Base-by-base conservation (phyloP, 2,888 invertebrate species). In the Eurois occulta region DNA sequence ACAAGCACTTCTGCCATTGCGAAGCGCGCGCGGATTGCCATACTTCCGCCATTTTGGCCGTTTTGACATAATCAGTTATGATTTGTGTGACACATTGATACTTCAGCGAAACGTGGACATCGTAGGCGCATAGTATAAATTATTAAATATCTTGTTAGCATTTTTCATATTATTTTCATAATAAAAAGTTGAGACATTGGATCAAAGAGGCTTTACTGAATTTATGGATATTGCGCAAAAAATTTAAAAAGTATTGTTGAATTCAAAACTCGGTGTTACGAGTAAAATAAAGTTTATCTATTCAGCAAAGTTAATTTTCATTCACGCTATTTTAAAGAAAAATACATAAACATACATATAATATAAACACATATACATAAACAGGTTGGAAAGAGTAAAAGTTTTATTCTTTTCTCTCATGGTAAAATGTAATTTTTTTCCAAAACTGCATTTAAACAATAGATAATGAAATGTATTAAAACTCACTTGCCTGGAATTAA, bases 31-130 rank as follows among this genome's bases (percentile, higher is more conserved):
- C 35, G 41, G 11, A 69, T 66, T 67, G 38, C 38, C 32, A 38
- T 68, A 77, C 72, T 78, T 78, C 82, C 80, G 71, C 84, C 73
- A 75, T 84, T 67, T 76, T 77, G 71, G 43, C 73, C 55, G 70
- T 80, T 69, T 81, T 81, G 75, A 80, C 73, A 84, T 85, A 77
- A 81, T 80, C 74, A 62, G 58, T 48, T 80, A 82, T 79, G 82
- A 87, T 87, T 80, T 84, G 81, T 78, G 72, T 78, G 87, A 87
- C 87, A 80, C 78, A 75, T 81, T 73, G 68, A 87, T 85, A 80
- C 76, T 84, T 73, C 67, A 52, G 46, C 48, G 67, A 68, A 79
- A 71, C 62, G 38, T 58, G 38, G 28, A 60, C 65, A 24, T 77
- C 71, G 85, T 80, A 68, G 85, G 77, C 66, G 75, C 71, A 38